Conservation (phyloP, 2,888 invertebrate genomes). For the Scaptomyza polygonia region DNA sequence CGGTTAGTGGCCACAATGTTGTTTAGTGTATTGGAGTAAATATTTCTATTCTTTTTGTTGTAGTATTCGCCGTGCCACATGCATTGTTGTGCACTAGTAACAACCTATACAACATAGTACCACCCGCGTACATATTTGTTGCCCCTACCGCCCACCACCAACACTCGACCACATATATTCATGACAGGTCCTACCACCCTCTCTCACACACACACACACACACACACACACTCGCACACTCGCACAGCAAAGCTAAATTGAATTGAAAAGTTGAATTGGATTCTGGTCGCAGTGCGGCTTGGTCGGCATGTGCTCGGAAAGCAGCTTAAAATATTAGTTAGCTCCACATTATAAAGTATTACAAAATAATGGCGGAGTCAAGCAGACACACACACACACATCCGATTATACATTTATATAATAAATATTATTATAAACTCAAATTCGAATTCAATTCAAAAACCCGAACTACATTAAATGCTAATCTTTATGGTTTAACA, state of each 20-base stretch:
- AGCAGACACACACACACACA: not conserved
- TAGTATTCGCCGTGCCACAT: slow-evolving; percentile 12
- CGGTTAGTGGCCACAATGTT: slow-evolving; percentile 75
- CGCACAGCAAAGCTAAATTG: slow-evolving; percentile 32
- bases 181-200: not conserved
- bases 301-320: slow-evolving; percentile 15
- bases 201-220: not conserved
- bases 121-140: slow-evolving; percentile 29
- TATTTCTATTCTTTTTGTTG: slow-evolving; percentile 55
- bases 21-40: slow-evolving; percentile 67
- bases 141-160: not conserved
- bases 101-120: no score
- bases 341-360: slow-evolving; percentile 42
- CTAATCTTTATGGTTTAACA: no score
- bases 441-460: not conserved
- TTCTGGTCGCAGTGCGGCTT: slow-evolving; percentile 36
- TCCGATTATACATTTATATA: not conserved
- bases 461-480: no score
- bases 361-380: slow-evolving; percentile 6
- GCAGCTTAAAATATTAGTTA: slow-evolving; percentile 64
- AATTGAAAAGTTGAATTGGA: slow-evolving; percentile 59
- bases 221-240: not conserved
- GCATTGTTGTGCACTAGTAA: slow-evolving; percentile 58
- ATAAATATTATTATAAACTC: not conserved
- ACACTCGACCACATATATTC: slow-evolving; percentile 14